Base-by-base conservation (phyloP, 2,113 vertebrate genomes). In the Cyanistes caeruleus region DNA sequence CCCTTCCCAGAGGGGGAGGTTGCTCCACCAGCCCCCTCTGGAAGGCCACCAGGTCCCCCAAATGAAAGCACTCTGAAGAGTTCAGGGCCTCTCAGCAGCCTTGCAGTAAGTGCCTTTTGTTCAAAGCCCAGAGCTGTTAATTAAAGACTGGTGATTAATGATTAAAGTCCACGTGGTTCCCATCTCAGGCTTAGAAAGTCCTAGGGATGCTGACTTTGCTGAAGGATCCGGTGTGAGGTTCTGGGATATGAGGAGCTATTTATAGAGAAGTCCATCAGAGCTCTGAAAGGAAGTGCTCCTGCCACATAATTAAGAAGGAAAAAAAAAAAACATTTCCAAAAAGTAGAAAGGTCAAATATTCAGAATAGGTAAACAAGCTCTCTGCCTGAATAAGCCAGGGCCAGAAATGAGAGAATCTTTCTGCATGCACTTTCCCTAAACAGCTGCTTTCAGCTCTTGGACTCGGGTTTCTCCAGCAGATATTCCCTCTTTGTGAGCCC, bases 131-230 rank as follows among this genome's bases (percentile, higher is more conserved):
- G 98, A 98, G 98, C 99, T 99, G 99, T 99, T 99, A 99, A 99
- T 99, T 99, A 99, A 99, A 98, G 98, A 98, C 98, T 96, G 80
- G 97, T 99, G 99, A 99, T 99, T 99, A 99, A 99, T 99, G 99
- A 98, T 98, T 96, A 98, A 97, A 95, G 77, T 33, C 97, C 97
- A 97, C 87, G 80, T 87, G 75, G 96, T 97, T 97, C 96, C 92
- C 96, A 97, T 97, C 97, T 98, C 92, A 96, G 95, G 90, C 95
- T 95, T 93, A 84, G 91, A 97, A 97, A 98, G 97, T 98, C 97
- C 97, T 98, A 78, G 84, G 95, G 97, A 97, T 98, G 98, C 98
- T 98, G 98, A 98, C 97, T 98, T 98, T 96, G 98, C 98, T 97
- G 94, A 96, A 98, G 98, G 95, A 93, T 97, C 96, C 13, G 51